Evolutionary conservation across 2,888 invertebrate species (phyloP).

Genomic region (Ramazzottius varieornatus): DNA sequence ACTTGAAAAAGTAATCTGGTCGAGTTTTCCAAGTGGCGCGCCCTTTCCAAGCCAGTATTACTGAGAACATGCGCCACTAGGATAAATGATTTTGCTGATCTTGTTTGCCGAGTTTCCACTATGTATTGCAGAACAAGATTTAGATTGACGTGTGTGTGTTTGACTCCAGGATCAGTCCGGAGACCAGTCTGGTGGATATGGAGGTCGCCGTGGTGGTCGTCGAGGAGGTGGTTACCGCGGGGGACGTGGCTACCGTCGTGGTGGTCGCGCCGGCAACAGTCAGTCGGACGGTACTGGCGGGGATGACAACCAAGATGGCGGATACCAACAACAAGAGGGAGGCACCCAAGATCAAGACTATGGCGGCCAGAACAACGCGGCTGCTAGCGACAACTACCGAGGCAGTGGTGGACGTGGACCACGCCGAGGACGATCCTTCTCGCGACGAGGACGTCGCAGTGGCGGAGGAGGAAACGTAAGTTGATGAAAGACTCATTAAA

Average conservation of each 20-base stretch:
- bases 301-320: not conserved
- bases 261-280: not conserved
- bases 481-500: not conserved
- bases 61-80: too few relatives aligned
- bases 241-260: conserved; percentile 8
- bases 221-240: not conserved
- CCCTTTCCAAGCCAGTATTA: too few relatives aligned
- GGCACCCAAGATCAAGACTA: too few relatives aligned
- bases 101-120: too few relatives aligned
- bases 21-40: too few relatives aligned
- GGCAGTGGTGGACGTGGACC: not conserved
- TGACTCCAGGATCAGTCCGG: not conserved
- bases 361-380: not conserved
- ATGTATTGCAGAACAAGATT: too few relatives aligned
- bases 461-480: not conserved
- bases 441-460: not conserved
- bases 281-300: conserved; percentile 5
- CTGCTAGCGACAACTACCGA: not conserved
- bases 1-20: too few relatives aligned
- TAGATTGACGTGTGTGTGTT: too few relatives aligned
- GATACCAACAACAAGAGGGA: too few relatives aligned
- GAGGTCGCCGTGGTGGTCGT: conserved; percentile 11
- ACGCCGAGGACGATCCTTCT: not conserved
- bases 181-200: conserved; percentile 5
- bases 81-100: too few relatives aligned